Base-by-base conservation (phyloP, 1,140 invertebrate species). In the Chelonus insularis region DNA sequence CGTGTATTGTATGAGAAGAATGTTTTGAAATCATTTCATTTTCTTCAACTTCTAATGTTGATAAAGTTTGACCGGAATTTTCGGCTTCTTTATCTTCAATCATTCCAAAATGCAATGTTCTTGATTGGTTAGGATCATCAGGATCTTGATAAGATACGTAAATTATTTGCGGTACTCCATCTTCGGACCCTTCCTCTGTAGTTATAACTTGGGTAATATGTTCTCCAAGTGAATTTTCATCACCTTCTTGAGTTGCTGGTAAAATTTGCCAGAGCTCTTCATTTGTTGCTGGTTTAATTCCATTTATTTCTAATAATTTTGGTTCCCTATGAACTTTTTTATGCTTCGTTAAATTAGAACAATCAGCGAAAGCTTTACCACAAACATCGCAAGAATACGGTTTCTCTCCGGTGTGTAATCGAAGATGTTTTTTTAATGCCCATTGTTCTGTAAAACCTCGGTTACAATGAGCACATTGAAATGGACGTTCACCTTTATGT, bases 331-430 rank as follows among this genome's bases (percentile, higher is more conserved):
- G 76, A 4, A 76, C 71, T 69, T 85, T 87, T 74, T 84, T 85
- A 72, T 89, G 87, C 75, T 88, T 89, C 1, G 82, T 84, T 23
- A 87, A 73, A 77, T 88, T 89, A 7, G 86, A 88, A 63, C 83
- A 85, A 69, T 89, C 87, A 0, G 87, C 83, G 73, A 94, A 94
- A 18, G 86, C 84, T 78, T 91, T 91, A 1, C 84, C 83, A 72
- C 91, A 93, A n/a, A 88, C 70, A 11, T 85, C 82, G 73, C 91
- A 93, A 43, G 84, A 84, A 71, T 91, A 91, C 2, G 91, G 91
- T 68, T 92, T 92, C 72, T 93, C 91, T 34, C 87, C 88, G 18
- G 87, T 87, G 70, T 91, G 89, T 1, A 84, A 65, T 16, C 88
- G 82, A 66, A 84, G 72, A 72, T 91, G 90, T 71, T 89, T 88